phyloP scores from a whole-genome alignment of 1,140 invertebrate species.

The Steinernema feltiae region DNA sequence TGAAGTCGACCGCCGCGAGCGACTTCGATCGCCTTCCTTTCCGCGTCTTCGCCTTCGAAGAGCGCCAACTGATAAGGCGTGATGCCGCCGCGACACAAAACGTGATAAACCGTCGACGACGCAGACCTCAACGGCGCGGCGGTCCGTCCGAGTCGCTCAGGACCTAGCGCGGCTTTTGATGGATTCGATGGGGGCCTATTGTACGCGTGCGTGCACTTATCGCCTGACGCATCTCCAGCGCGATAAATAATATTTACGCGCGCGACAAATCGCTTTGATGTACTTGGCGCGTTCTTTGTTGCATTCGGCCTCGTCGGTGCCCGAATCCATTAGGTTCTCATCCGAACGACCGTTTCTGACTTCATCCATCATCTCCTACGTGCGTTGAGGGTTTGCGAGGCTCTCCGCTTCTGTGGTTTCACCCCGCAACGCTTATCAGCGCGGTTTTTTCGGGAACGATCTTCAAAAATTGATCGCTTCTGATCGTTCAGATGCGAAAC shows the following conservation, averaged over 20 bases:
- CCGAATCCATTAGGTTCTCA: neutral
- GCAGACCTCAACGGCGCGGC: too few species aligned
- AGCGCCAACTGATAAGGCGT: neutral
- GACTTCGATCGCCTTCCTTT: neutral
- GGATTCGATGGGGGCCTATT: too few species aligned
- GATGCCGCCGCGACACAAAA: neutral
- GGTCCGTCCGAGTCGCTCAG: too few species aligned
- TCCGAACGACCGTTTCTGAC: neutral
- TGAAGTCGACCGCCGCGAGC: constrained; percentile 7
- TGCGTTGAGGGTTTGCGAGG: neutral
- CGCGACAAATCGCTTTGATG: neutral
- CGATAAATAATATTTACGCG: constrained; percentile 4
- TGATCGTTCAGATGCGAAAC: too few species aligned
- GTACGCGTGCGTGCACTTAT: too few species aligned
- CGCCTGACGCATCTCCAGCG: neutral
- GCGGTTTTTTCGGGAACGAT: neutral
- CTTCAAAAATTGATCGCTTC: neutral
- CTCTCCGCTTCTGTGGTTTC: neutral
- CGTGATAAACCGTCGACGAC: constrained; percentile 10
- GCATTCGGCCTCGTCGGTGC: neutral
- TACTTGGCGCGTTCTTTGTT: neutral
- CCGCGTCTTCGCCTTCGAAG: neutral
- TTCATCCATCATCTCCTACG: neutral
- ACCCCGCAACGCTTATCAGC: neutral
- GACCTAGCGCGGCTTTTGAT: too few species aligned